Conservation (phyloP, 2,888 invertebrate species). For the Campaea margaritaria region DNA sequence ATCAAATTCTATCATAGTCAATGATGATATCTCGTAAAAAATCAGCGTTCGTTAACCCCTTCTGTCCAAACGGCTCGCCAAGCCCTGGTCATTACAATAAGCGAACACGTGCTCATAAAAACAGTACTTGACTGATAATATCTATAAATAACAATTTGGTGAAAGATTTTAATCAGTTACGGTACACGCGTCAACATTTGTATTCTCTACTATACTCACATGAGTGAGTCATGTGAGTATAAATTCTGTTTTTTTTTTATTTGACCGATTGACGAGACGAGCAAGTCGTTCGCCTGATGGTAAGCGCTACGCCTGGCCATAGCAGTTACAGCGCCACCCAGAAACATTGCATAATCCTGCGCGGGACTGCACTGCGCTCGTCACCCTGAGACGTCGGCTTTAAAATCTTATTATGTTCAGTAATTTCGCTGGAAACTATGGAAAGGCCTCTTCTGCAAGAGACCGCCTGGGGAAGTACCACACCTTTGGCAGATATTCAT, state of each 20-base stretch:
- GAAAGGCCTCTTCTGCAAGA: too few species aligned
- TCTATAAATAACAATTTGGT: conserved; percentile 33
- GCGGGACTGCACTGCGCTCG: too few species aligned
- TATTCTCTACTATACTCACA: not conserved
- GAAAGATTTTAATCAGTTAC: conserved; percentile 28
- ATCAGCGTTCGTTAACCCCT: conserved; percentile 26
- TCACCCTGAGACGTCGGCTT: too few species aligned
- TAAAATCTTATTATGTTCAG: too few species aligned
- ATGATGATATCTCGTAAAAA: conserved; percentile 10
- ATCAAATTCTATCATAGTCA: conserved; percentile 5
- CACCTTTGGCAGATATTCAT: too few species aligned
- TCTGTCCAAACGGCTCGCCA: conserved; percentile 1
- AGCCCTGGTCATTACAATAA: conserved; percentile 26
- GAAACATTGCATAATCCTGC: too few species aligned
- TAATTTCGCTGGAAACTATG: too few species aligned
- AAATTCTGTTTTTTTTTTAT: not conserved
- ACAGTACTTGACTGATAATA: conserved; percentile 31
- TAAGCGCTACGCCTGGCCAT: too few species aligned
- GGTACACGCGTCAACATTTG: conserved; percentile 10
- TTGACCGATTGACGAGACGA: not conserved
- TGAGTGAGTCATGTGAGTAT: too few species aligned
- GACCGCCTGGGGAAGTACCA: too few species aligned
- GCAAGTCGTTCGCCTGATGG: too few species aligned
- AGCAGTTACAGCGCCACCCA: too few species aligned
- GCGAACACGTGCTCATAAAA: conserved; percentile 27